phyloP scores from a whole-genome alignment of 2,797 vertebrate genomes.

The Aplochiton taeniatus region DNA sequence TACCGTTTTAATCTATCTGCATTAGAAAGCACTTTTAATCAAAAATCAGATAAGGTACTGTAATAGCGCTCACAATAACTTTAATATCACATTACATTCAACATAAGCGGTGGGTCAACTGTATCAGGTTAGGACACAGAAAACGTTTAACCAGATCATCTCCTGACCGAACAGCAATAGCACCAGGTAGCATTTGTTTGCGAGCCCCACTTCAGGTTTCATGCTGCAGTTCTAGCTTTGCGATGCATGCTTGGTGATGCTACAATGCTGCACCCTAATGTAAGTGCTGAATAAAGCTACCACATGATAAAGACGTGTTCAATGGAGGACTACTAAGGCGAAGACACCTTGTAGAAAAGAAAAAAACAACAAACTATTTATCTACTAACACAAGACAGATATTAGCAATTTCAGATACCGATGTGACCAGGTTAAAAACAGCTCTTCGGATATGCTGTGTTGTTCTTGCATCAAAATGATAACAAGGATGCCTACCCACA shows the following conservation, averaged over 20 bases:
- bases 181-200: constrained; percentile 11
- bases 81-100: constrained; percentile 50
- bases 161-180: constrained; percentile 5
- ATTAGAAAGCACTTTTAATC: not conserved
- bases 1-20: not conserved
- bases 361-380: too few species aligned
- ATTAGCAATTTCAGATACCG: too few species aligned
- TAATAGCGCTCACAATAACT: constrained; percentile 17
- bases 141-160: constrained; percentile 2
- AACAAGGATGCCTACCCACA: too few species aligned
- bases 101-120: constrained; percentile 46
- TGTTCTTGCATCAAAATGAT: too few species aligned
- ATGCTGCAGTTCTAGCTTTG: constrained; percentile 14
- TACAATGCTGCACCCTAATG: not conserved
- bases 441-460: too few species aligned
- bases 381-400: too few species aligned
- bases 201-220: not conserved
- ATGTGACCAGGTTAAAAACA: too few species aligned
- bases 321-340: constrained; percentile 17
- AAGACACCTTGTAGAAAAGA: not conserved
- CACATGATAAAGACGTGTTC: constrained; percentile 25
- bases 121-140: constrained; percentile 16
- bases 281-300: constrained; percentile 47
- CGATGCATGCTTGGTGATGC: constrained; percentile 33
- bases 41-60: not conserved